Conservation (phyloP, 2,888 invertebrate genomes). For the Andrena fulva region DNA sequence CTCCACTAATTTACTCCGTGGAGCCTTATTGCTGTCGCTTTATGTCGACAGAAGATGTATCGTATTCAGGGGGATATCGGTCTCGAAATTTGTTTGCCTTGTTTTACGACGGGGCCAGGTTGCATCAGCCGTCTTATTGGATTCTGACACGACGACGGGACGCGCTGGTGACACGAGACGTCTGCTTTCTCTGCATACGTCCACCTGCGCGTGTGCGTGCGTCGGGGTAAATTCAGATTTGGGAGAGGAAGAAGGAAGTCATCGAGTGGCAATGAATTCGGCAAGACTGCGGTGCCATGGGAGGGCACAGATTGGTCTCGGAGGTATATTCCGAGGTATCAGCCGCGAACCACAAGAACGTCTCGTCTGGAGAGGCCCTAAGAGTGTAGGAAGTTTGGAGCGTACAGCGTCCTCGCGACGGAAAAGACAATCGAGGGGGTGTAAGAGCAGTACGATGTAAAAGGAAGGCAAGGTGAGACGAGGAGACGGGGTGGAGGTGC, state of each 20-base stretch:
- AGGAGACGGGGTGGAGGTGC: slow-evolving; percentile 57
- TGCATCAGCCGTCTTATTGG: slow-evolving; percentile 83
- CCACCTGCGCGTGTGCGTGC: not conserved
- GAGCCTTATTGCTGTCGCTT: slow-evolving; percentile 60
- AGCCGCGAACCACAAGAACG: not conserved
- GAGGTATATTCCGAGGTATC: not conserved
- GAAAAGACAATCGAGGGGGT: slow-evolving; percentile 46
- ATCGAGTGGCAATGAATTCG: not conserved
- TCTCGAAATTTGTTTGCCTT: slow-evolving; percentile 83
- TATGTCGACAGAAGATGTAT: slow-evolving; percentile 55
- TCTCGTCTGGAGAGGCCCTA: not conserved
- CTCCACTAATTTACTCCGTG: slow-evolving; percentile 57
- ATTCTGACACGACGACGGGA: slow-evolving; percentile 76
- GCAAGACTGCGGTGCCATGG: not conserved
- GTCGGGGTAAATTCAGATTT: not conserved
- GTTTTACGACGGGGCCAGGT: slow-evolving; percentile 83
- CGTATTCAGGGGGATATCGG: slow-evolving; percentile 41
- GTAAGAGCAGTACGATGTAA: slow-evolving; percentile 68
- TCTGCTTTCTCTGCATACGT: slow-evolving; percentile 27
- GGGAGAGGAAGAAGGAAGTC: not conserved
- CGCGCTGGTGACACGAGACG: slow-evolving; percentile 33
- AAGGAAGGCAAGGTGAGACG: slow-evolving; percentile 65
- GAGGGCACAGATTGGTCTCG: not conserved
- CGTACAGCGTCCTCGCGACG: slow-evolving; percentile 11
- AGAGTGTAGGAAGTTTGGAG: not conserved